phyloP scores from a whole-genome alignment of 2,797 vertebrate species.

The Bovichtus variegatus region DNA sequence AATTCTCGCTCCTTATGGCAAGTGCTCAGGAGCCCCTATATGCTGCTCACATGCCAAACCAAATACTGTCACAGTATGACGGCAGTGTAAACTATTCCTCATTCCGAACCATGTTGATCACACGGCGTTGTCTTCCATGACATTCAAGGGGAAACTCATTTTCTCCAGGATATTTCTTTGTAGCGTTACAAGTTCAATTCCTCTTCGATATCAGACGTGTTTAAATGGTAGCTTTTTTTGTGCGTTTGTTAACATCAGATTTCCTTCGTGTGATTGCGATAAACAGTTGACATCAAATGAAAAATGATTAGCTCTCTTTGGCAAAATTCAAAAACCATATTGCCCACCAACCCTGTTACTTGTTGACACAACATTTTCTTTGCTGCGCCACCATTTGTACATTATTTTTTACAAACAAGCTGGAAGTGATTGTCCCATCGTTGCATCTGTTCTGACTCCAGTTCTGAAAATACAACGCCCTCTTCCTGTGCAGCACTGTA shows the following conservation, averaged over 20 bases:
- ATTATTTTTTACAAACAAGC: conserved; percentile 1
- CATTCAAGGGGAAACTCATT: conserved; percentile 42
- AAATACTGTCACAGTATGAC: conserved; percentile 57
- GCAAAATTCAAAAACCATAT: not conserved
- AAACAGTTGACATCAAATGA: not conserved
- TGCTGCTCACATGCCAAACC: conserved; percentile 52
- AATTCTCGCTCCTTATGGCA: conserved; percentile 65
- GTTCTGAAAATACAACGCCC: conserved; percentile 15
- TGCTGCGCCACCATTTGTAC: not conserved
- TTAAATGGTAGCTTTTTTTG: not conserved
- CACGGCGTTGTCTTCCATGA: not conserved
- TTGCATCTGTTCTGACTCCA: not conserved
- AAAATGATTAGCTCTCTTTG: not conserved
- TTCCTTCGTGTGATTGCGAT: not conserved
- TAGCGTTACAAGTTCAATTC: conserved; percentile 31
- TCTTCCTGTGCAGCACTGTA: conserved; percentile 19
- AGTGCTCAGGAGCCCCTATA: conserved; percentile 57
- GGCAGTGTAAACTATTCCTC: conserved; percentile 5
- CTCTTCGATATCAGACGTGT: conserved; percentile 10
- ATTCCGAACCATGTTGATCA: conserved; percentile 11
- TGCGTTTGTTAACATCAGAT: not conserved
- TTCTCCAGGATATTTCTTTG: conserved; percentile 39
- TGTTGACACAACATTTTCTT: not conserved
- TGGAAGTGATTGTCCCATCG: conserved; percentile 1
- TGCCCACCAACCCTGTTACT: not conserved